These are phyloP conservation scores for Stichopus horrens DNA, from an alignment of 53 echinoderm and acorn worm genomes.

Conservation along the genomic window DNA sequence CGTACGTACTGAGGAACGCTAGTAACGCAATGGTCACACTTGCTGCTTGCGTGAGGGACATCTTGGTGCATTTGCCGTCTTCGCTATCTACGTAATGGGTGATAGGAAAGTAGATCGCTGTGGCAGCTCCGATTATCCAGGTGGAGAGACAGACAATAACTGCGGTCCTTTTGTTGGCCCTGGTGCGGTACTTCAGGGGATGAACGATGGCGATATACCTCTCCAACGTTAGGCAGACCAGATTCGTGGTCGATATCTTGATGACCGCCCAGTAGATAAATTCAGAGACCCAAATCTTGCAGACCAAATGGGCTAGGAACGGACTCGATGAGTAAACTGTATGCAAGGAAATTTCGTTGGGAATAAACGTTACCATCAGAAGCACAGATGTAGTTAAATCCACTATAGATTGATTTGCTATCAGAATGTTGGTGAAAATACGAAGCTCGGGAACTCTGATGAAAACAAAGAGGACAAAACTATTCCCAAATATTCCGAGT, in stretches of 20 bases:
- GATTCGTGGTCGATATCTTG: conserved; percentile 14
- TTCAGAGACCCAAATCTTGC: conserved; percentile 18
- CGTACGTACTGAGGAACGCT: not conserved
- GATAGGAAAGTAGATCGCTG: not conserved
- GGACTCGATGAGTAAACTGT: not conserved
- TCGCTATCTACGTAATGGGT: not conserved
- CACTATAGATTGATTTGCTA: conserved; percentile 14
- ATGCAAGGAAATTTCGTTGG: not conserved
- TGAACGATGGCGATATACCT: conserved; percentile 23
- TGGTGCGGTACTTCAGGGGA: conserved; percentile 2
- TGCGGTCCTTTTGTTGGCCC: not conserved
- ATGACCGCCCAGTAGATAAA: conserved; percentile 24
- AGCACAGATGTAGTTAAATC: conserved; percentile 2
- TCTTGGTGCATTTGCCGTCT: not conserved
- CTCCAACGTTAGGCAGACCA: conserved; percentile 24
- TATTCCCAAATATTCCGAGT: conserved; percentile 20
- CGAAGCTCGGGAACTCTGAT: conserved; percentile 6
- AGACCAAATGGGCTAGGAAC: not conserved
- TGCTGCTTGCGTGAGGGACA: not conserved
- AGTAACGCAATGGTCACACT: conserved; percentile 1
- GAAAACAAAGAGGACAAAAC: conserved; percentile 5
- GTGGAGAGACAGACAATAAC: not conserved
- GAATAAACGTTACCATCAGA: not conserved
- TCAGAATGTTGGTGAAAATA: conserved; percentile 17
- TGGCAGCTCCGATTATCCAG: not conserved